Evolutionary conservation across 1,140 invertebrate genomes (phyloP), one percentile per base, ranked within the genome.

Genomic region (Brachionus rotundiformis): DNA sequence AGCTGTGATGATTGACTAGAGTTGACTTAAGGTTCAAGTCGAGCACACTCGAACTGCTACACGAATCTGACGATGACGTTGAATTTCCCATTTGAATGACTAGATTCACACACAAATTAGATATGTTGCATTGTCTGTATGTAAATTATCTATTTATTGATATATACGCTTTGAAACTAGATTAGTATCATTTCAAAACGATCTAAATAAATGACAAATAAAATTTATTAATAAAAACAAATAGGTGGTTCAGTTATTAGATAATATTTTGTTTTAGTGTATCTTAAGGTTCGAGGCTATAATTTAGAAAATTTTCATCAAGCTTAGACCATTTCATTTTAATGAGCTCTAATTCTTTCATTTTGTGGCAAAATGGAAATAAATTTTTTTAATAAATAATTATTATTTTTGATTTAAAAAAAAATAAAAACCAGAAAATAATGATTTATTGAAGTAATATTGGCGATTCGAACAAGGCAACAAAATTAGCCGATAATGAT

Each of bases 191-290:
- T 54, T 54, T 54, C 47, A 54, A 54, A n/a, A 19, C 23, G 47
- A 54, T 54, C 47, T 54, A 54, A 54, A 54, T 25, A 54, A 54
- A 54, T 54, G 47, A 54, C 47, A 54, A 54, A 19, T 54, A 23
- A 49, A 49, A 3, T 36, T 5, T 49, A 49, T n/a, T 19, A 49
- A 49, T 49, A 54, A 23, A 49, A 49, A 49, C 3, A 49, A 49
- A 49, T 7, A 5, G 23, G 23, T 19, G 19, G 0, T 54, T 54
- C 47, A 54, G 4, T 54, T 54, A 54, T 16, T 19, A 19, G 19
- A 54, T 54, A 54, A 54, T 19, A 19, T 54, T 54, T 16, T 19
- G 47, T 19, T 54, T 54, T 16, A 23, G n/a, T 54, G 5, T 54
- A 54, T 54, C 47, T 41, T 13, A 3, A 41, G 39, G 39, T n/a